Evolutionary conservation across 2,888 invertebrate species (phyloP).

Genomic region (Conchocele bisecta): DNA sequence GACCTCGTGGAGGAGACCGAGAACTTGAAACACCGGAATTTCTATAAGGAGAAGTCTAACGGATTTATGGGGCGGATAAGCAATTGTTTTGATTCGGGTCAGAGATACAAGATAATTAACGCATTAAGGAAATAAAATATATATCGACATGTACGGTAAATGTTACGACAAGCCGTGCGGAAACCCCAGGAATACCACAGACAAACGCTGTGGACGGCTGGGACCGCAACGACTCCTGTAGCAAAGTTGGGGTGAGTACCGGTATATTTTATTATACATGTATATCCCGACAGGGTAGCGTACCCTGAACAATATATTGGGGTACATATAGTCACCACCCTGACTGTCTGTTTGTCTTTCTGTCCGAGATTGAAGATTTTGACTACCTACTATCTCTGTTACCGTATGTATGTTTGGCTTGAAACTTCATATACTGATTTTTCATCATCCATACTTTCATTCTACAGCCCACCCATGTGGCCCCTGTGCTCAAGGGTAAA

Average conservation of each 20-base stretch:
- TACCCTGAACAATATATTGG: no score
- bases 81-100: slow-evolving; percentile 53
- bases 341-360: no score
- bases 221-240: slow-evolving; percentile 57
- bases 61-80: slow-evolving; percentile 44
- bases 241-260: slow-evolving; percentile 50
- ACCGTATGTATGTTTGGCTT: no score
- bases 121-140: slow-evolving; percentile 43
- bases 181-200: slow-evolving; percentile 4
- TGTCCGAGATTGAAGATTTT: no score
- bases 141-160: slow-evolving; percentile 64
- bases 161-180: slow-evolving; percentile 60
- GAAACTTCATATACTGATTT: no score
- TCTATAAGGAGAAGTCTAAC: slow-evolving; percentile 47
- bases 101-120: slow-evolving; percentile 42
- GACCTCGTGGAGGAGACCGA: slow-evolving; percentile 17
- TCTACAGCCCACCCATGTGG: no score
- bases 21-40: slow-evolving; percentile 32
- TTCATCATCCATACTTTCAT: no score
- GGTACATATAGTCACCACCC: no score
- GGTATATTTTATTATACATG: not conserved
- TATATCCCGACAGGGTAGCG: no score
- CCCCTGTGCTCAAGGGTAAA: no score
- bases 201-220: slow-evolving; percentile 56
- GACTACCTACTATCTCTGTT: no score